Evolutionary conservation across 2,797 vertebrate species (phyloP).

Genomic region (Aulostomus chinensis): DNA sequence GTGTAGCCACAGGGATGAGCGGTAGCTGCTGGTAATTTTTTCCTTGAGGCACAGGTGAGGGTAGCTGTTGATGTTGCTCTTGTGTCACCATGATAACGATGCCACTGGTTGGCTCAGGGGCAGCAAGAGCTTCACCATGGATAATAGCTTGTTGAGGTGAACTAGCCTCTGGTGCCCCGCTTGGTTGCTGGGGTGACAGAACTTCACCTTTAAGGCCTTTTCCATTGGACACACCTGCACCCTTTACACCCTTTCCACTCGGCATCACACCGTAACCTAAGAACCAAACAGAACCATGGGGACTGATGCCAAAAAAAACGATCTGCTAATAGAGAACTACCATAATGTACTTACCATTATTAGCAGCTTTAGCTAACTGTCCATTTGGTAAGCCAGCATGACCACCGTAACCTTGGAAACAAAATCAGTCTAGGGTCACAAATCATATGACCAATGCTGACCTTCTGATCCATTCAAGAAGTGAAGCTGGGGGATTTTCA

Average conservation of each 20-base stretch:
- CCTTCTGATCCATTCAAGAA: neutral
- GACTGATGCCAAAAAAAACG: neutral
- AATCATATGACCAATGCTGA: neutral
- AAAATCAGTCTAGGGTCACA: neutral
- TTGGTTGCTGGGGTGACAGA: slow-evolving; percentile 46
- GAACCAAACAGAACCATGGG: slow-evolving; percentile 18
- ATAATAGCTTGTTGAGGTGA: slow-evolving; percentile 22
- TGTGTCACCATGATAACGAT: slow-evolving; percentile 43
- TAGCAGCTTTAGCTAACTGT: slow-evolving; percentile 45
- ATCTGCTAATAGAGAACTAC: neutral
- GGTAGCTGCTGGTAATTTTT: slow-evolving; percentile 52
- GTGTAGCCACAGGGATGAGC: slow-evolving; percentile 17
- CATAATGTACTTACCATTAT: slow-evolving; percentile 43
- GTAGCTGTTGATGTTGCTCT: slow-evolving; percentile 47
- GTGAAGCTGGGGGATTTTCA: too few species aligned
- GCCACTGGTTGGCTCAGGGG: slow-evolving; percentile 26
- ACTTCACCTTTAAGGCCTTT: slow-evolving; percentile 58
- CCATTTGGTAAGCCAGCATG: slow-evolving; percentile 44
- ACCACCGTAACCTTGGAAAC: slow-evolving; percentile 50
- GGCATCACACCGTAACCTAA: slow-evolving; percentile 61
- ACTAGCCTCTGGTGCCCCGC: slow-evolving; percentile 26
- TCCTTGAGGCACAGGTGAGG: slow-evolving; percentile 36
- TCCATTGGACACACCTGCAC: slow-evolving; percentile 20
- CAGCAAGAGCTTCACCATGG: slow-evolving; percentile 5
- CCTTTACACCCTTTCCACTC: slow-evolving; percentile 50